Conservation (phyloP, 2,797 vertebrate genomes). For the Diglossa cyanea region DNA sequence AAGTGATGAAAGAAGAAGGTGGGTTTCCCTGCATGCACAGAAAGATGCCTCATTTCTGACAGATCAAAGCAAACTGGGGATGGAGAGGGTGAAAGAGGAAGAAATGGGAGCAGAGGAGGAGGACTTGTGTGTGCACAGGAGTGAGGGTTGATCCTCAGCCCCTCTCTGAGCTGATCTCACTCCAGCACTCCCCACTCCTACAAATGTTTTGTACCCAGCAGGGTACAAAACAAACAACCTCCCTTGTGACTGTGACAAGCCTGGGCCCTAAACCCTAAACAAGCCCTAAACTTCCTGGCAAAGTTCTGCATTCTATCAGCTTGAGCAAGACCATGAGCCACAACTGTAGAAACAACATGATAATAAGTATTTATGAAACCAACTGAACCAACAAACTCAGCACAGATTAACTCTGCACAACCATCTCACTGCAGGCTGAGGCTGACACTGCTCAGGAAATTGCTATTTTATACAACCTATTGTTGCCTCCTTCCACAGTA, state of each 20-base stretch:
- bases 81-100: not conserved
- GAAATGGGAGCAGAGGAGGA: not conserved
- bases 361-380: not conserved
- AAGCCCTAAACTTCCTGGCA: not conserved
- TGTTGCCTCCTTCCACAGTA: not conserved
- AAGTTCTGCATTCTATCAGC: not conserved
- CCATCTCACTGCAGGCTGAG: not conserved
- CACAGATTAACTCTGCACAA: not conserved
- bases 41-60: rapidly evolving
- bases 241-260: not conserved
- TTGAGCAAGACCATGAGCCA: not conserved
- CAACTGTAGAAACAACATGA: not conserved
- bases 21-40: not conserved
- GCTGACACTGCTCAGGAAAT: not conserved
- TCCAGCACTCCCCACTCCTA: not conserved
- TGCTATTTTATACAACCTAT: not conserved
- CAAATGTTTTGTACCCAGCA: not conserved
- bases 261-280: not conserved
- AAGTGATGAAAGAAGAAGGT: not conserved
- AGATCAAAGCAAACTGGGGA: not conserved
- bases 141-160: not conserved
- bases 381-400: not conserved
- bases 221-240: not conserved
- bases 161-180: not conserved
- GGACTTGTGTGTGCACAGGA: not conserved